These are phyloP conservation scores for Arion vulgaris DNA, from an alignment of 1,140 invertebrate species.

Conservation along the genomic window DNA sequence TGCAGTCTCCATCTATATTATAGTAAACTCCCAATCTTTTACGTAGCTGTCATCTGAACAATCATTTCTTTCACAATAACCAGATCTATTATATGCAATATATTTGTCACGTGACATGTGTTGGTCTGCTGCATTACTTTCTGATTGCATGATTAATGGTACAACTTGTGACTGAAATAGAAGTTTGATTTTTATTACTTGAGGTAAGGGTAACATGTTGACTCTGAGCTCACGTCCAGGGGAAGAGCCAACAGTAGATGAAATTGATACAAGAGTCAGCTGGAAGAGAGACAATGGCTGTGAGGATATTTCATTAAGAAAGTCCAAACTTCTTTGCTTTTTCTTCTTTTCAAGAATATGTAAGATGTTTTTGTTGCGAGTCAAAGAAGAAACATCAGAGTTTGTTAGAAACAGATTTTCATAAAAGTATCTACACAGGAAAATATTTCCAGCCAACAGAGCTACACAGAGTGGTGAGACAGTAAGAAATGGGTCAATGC, in stretches of 20 bases:
- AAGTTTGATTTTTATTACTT: background rate
- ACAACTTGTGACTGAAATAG: background rate
- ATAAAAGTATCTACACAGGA: background rate
- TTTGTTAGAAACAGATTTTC: background rate
- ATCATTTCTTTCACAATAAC: too few relatives aligned
- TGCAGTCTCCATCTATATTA: too few relatives aligned
- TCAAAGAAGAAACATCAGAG: background rate
- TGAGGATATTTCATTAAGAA: background rate
- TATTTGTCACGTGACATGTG: too few relatives aligned
- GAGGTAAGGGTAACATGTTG: background rate
- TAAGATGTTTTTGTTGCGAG: background rate
- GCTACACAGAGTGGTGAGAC: background rate
- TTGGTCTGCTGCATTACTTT: too few relatives aligned
- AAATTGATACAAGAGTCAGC: background rate
- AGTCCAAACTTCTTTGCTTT: background rate
- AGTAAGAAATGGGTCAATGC: background rate
- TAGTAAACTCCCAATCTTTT: too few relatives aligned
- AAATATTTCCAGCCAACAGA: background rate
- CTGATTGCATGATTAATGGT: background rate
- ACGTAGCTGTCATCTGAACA: too few relatives aligned
- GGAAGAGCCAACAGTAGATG: background rate
- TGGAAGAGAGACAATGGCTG: background rate
- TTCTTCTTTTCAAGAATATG: background rate
- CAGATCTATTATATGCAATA: too few relatives aligned
- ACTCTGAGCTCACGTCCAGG: background rate